Percentiles rank a stretch among this genome's conserved stretches.
These are phyloP conservation scores for Ranitomeya imitator DNA, from an alignment of 2,113 vertebrate species.

Conservation along the genomic window DNA sequence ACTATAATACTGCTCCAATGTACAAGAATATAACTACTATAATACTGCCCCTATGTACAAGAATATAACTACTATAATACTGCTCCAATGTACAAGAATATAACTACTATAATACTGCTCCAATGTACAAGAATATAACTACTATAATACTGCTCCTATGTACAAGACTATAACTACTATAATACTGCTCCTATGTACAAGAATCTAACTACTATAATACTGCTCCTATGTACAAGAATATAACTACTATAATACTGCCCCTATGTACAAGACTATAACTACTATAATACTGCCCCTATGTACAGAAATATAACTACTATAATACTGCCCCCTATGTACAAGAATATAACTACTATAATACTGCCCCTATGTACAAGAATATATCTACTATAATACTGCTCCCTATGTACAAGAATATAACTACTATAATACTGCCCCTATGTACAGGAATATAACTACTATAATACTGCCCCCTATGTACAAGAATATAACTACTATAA, in stretches of 20 bases:
- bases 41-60: not conserved
- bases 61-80: slow-evolving; percentile 15
- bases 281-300: slow-evolving; percentile 2
- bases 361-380: not conserved
- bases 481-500: not conserved
- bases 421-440: not conserved
- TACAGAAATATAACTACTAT: slow-evolving; percentile 8
- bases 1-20: slow-evolving; percentile 5
- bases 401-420: not conserved
- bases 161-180: not conserved
- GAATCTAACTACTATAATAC: not conserved
- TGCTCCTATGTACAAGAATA: not conserved
- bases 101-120: not conserved
- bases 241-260: not conserved
- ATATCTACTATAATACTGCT: not conserved
- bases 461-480: not conserved
- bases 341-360: slow-evolving; percentile 11
- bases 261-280: not conserved
- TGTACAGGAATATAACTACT: not conserved
- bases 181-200: not conserved
- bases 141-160: not conserved
- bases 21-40: slow-evolving; percentile 6
- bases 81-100: not conserved
- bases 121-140: not conserved
- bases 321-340: not conserved